Conservation (phyloP, 2,797 vertebrate species). For the Luscinia megarhynchos region DNA sequence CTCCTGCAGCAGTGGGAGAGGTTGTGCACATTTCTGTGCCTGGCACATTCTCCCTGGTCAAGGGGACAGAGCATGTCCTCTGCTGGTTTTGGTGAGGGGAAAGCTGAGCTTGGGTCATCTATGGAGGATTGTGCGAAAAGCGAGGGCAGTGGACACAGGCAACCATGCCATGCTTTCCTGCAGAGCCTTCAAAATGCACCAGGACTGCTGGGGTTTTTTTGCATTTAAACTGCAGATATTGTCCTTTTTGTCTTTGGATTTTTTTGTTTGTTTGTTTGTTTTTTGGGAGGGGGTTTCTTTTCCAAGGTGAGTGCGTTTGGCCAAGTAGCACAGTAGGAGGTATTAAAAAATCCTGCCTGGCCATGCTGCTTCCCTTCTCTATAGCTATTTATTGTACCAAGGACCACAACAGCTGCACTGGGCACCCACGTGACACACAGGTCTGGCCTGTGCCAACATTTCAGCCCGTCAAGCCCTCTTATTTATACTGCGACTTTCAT, state of each 20-base stretch:
- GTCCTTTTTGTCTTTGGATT: too few relatives aligned
- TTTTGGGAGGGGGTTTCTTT: not conserved
- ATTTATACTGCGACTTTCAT: constrained; percentile 53
- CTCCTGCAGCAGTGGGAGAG: not conserved
- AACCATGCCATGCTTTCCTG: not conserved
- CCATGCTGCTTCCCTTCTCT: not conserved
- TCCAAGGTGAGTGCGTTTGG: not conserved
- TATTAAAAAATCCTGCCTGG: not conserved
- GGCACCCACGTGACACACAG: constrained; percentile 23
- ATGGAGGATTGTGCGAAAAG: not conserved
- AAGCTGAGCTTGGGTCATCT: not conserved
- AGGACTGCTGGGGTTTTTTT: not conserved
- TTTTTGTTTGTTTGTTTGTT: not conserved
- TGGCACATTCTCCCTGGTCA: not conserved
- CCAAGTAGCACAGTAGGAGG: constrained; percentile 26
- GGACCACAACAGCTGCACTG: constrained; percentile 56
- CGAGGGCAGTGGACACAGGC: not conserved
- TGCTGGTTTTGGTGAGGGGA: not conserved
- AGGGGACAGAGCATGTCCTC: accelerated
- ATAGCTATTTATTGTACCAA: constrained; percentile 59
- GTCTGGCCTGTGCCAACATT: constrained; percentile 36
- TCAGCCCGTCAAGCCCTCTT: constrained; percentile 16
- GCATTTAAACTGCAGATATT: not conserved
- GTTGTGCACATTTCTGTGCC: accelerated
- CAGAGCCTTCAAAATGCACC: not conserved